A percentile compares a stretch with the other conserved stretches of the same genome.
Conservation (phyloP, 35 echinoderm and acorn worm genomes). For the Apostichopus japonicus region DNA sequence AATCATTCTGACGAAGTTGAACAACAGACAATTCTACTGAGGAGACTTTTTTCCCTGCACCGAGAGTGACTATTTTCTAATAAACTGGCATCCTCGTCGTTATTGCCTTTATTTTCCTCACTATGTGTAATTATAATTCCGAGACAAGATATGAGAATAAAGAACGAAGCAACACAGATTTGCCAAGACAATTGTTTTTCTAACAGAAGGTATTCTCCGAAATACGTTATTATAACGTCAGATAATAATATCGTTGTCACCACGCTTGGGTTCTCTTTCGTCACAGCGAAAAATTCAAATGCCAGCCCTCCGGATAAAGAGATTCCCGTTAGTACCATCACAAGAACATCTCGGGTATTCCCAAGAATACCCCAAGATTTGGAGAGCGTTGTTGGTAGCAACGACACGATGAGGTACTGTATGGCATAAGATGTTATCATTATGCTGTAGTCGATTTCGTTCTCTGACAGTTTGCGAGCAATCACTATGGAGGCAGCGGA, state of each 20-base stretch:
- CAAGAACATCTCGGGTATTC: not conserved
- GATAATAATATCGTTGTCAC: not conserved
- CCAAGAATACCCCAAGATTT: not conserved
- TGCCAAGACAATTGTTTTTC: not conserved
- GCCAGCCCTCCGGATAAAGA: not conserved
- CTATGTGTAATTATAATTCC: not conserved
- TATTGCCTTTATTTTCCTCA: not conserved
- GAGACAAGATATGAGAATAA: not conserved
- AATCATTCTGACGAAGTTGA: too few species aligned
- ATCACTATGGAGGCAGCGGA: not conserved
- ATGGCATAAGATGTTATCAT: not conserved
- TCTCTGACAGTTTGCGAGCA: not conserved
- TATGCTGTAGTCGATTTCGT: not conserved
- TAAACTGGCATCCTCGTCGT: slow-evolving; percentile 5
- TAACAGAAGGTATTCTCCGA: not conserved
- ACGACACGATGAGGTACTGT: not conserved
- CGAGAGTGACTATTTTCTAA: not conserved
- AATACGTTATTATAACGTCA: slow-evolving; percentile 5
- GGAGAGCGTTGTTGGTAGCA: not conserved
- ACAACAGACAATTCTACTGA: too few species aligned
- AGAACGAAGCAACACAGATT: not conserved
- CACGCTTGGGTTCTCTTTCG: not conserved
- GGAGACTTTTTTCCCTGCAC: not conserved
- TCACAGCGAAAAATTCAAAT: not conserved
- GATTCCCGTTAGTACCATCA: not conserved